These are phyloP conservation scores for Notoglanidium macrostoma DNA, from an alignment of 2,797 vertebrate species.

Conservation along the genomic window DNA sequence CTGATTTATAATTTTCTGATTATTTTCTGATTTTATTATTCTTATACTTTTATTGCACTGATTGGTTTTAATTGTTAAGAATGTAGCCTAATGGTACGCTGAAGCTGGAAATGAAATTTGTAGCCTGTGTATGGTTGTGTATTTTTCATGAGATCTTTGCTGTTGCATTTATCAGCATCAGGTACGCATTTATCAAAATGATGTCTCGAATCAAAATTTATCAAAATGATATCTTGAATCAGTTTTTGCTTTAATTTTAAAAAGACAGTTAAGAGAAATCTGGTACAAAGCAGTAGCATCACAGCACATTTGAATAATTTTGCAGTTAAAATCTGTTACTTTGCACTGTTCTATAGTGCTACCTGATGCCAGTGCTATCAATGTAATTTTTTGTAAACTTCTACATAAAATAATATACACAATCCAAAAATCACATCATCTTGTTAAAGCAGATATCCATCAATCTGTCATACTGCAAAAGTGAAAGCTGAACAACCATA, in stretches of 20 bases:
- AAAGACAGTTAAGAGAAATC: background rate
- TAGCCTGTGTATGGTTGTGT: background rate
- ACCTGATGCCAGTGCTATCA: background rate
- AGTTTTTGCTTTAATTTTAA: background rate
- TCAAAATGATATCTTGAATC: background rate
- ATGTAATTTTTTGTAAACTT: background rate
- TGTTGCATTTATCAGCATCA: background rate
- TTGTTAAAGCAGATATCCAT: background rate
- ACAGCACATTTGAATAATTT: background rate
- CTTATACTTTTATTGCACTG: background rate
- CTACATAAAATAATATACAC: background rate
- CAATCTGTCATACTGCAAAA: background rate
- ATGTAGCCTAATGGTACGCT: background rate
- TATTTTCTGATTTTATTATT: no score
- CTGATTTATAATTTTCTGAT: background rate
- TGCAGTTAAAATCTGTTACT: background rate
- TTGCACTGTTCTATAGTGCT: background rate
- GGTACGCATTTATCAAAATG: background rate
- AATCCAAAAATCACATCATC: background rate
- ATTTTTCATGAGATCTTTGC: background rate
- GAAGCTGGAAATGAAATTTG: background rate
- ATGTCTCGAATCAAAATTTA: background rate
- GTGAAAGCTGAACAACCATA: background rate
- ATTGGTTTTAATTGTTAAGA: background rate
- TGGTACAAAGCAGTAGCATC: background rate